These are phyloP conservation scores for Rhinatrema bivittatum DNA, from an alignment of 2,797 vertebrate genomes.

Conservation along the genomic window DNA sequence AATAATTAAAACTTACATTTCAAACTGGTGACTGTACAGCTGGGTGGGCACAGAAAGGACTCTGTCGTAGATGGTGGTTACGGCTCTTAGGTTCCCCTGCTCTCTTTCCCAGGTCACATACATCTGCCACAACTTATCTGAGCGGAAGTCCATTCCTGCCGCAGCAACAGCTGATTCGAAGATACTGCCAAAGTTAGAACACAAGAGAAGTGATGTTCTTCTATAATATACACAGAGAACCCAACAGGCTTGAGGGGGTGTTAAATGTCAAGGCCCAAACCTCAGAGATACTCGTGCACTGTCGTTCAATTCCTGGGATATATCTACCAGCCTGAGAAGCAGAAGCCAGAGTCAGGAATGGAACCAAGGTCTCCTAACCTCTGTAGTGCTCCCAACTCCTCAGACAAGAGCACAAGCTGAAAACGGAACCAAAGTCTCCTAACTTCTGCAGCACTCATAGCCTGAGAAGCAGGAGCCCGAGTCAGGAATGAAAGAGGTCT, in stretches of 20 bases:
- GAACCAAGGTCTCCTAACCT: too few species aligned
- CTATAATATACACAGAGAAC: not conserved
- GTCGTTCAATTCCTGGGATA: too few species aligned
- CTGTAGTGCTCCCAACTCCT: too few species aligned
- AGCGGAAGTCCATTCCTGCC: slow-evolving; percentile 75
- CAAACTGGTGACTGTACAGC: slow-evolving; percentile 74
- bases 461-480: too few species aligned
- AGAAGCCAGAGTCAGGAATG: too few species aligned
- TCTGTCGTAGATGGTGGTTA: slow-evolving; percentile 60
- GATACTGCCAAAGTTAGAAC: slow-evolving; percentile 39
- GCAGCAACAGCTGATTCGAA: slow-evolving; percentile 65
- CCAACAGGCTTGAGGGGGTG: not conserved
- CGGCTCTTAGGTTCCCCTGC: slow-evolving; percentile 56
- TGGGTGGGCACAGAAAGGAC: slow-evolving; percentile 71
- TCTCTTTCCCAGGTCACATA: slow-evolving; percentile 77
- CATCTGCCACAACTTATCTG: slow-evolving; percentile 78
- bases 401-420: too few species aligned
- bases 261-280: too few species aligned
- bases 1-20: slow-evolving; percentile 52
- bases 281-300: too few species aligned
- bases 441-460: too few species aligned
- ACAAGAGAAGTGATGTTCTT: not conserved
- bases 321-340: too few species aligned
- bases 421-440: too few species aligned
- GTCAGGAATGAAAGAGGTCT: too few species aligned